Evolutionary conservation across 2,113 vertebrate species (phyloP).

Genomic region (Dermatemys mawii): DNA sequence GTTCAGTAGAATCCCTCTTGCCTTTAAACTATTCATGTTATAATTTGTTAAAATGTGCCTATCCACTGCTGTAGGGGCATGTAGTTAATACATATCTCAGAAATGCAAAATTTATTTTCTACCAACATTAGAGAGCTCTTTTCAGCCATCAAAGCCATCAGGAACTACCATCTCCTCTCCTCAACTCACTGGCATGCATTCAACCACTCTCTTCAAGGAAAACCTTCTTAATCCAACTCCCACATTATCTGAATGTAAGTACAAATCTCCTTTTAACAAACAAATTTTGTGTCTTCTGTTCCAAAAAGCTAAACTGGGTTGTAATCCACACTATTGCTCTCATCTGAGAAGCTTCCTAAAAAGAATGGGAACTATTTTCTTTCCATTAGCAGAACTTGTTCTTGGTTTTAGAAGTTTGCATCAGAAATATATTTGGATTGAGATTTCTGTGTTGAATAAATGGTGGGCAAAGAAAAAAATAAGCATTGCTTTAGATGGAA

Average conservation of each 20-base stretch:
- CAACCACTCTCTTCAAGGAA: background rate
- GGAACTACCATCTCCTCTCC: background rate
- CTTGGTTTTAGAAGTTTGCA: conserved; percentile 6
- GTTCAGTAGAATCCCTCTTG: background rate
- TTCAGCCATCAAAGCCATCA: background rate
- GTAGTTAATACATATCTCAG: background rate
- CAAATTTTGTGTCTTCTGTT: background rate
- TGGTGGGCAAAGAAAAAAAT: background rate
- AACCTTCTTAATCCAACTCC: background rate
- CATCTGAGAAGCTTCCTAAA: background rate
- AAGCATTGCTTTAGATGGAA: conserved; percentile 6
- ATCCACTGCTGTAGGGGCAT: background rate
- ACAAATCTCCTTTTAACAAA: background rate
- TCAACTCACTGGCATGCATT: background rate
- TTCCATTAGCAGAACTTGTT: background rate
- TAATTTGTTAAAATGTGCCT: background rate
- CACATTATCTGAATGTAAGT: background rate
- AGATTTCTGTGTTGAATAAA: background rate
- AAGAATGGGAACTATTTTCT: background rate
- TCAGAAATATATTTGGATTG: background rate
- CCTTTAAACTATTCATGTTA: background rate
- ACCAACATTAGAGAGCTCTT: background rate
- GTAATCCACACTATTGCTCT: background rate
- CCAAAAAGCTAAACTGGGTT: background rate
- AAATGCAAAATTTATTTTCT: background rate